Evolutionary conservation across 2,797 vertebrate species (phyloP).

Genomic region (Sebastiscus albofasciatus): DNA sequence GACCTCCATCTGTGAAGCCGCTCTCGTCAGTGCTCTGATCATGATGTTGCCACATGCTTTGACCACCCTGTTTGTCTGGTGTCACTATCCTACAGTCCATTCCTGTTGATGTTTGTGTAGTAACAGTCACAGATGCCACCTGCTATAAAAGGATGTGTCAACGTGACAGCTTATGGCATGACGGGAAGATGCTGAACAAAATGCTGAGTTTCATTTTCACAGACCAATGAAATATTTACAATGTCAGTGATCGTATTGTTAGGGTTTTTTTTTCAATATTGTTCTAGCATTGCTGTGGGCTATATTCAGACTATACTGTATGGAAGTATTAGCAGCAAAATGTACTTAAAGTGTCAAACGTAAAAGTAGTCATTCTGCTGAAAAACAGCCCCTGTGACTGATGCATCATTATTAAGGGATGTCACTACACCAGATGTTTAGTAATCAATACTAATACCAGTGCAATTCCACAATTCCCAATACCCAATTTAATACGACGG

Average conservation of each 20-base stretch:
- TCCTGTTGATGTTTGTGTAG: constrained; percentile 30
- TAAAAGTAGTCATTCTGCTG: background rate
- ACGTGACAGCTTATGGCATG: constrained; percentile 30
- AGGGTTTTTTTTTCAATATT: background rate
- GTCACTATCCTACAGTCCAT: constrained; percentile 28
- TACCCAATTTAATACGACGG: background rate
- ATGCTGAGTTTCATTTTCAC: constrained; percentile 18
- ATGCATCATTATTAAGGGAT: background rate
- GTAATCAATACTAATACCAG: too few relatives aligned
- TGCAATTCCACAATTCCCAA: too few relatives aligned
- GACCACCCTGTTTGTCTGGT: constrained; percentile 57
- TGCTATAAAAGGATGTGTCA: constrained; percentile 24
- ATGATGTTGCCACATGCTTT: constrained; percentile 49
- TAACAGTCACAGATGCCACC: constrained; percentile 21
- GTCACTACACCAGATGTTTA: too few relatives aligned
- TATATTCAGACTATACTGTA: background rate
- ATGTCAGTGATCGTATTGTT: background rate
- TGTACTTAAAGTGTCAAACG: too few relatives aligned
- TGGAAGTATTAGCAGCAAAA: too few relatives aligned
- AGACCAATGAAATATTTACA: constrained; percentile 20
- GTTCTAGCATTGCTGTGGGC: background rate
- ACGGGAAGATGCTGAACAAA: background rate
- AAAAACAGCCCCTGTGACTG: background rate
- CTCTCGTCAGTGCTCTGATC: constrained; percentile 43
- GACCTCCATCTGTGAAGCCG: constrained; percentile 67